Base-by-base conservation (phyloP, 2,113 vertebrate genomes). In the Thalassarche chlororhynchos region DNA sequence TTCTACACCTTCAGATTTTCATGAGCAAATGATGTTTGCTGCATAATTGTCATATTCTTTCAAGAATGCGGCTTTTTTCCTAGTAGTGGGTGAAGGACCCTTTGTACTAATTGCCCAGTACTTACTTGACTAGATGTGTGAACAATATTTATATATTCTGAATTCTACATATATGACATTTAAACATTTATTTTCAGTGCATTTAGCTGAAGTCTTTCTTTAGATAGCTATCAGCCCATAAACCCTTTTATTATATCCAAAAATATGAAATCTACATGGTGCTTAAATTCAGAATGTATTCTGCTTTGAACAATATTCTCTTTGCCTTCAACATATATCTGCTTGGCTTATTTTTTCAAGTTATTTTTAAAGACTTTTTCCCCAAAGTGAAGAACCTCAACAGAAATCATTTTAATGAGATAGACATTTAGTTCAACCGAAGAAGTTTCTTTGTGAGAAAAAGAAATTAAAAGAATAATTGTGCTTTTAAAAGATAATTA, bases 401-500 rank as follows among this genome's bases (percentile, higher is more conserved):
- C 55, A 91, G 60, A 87, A 77, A 92, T 87, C 87, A 93, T 93
- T 96, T 97, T 97, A 97, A 97, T 68, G 84, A 96, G 95, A 58
- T 17, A 95, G 89, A 84, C 34, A n/a, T 96, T 93, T 94, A 93
- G 87, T 94, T 97, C 90, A 96, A 94, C 85, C 90, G 81, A 93
- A 94, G 46, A 85, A 92, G 44, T 93, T 96, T 95, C 58, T 80
- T 78, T 12, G 15, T 71, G 76, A 93, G 93, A 96, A 97, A 97
- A 98, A 92, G 69, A 97, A 98, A 97, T 95, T 95, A 78, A 69
- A 90, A 62, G 70, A 90, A 92, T 80, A 84, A 87, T 76, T 88
- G 78, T 91, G 32, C 74, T 88, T 98, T 96, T 75, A 81, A 96
- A 96, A 94, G 77, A 87, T 95, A 98, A 98, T 97, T 98, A 98